These are phyloP conservation scores for Lepidocyrtinus sp. DNA, from an alignment of 2,888 invertebrate species.

Conservation along the genomic window DNA sequence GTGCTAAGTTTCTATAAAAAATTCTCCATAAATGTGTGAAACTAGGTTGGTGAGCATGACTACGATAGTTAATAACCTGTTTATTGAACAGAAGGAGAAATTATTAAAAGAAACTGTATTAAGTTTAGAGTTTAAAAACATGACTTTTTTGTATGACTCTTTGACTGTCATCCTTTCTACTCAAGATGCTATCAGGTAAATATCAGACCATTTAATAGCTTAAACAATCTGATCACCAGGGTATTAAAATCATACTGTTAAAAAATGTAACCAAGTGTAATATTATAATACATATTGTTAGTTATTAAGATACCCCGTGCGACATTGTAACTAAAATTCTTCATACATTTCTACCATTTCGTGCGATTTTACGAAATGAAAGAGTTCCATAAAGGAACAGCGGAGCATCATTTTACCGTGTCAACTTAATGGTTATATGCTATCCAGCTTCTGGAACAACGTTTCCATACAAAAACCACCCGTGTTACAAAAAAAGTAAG, in stretches of 20 bases:
- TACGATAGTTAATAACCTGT: too few relatives aligned
- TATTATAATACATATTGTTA: background rate
- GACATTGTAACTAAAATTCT: too few relatives aligned
- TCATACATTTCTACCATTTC: background rate
- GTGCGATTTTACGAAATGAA: background rate
- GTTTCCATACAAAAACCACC: background rate
- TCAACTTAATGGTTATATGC: background rate
- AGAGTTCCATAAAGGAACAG: background rate
- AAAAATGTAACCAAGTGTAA: too few relatives aligned
- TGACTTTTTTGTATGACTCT: background rate
- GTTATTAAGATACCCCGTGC: too few relatives aligned
- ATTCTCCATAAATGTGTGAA: too few relatives aligned
- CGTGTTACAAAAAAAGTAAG: background rate
- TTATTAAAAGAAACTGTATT: too few relatives aligned
- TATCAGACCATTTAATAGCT: background rate
- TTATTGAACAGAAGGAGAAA: too few relatives aligned
- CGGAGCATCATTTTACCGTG: background rate
- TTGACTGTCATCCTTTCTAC: background rate
- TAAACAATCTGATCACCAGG: background rate
- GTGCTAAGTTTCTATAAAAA: too few relatives aligned
- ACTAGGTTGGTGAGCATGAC: too few relatives aligned
- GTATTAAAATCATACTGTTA: background rate
- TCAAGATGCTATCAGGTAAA: background rate
- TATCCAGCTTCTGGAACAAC: background rate
- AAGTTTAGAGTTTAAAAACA: background rate